Base-by-base conservation (phyloP, 2,888 invertebrate species). In the Drosophila setosimentum region DNA sequence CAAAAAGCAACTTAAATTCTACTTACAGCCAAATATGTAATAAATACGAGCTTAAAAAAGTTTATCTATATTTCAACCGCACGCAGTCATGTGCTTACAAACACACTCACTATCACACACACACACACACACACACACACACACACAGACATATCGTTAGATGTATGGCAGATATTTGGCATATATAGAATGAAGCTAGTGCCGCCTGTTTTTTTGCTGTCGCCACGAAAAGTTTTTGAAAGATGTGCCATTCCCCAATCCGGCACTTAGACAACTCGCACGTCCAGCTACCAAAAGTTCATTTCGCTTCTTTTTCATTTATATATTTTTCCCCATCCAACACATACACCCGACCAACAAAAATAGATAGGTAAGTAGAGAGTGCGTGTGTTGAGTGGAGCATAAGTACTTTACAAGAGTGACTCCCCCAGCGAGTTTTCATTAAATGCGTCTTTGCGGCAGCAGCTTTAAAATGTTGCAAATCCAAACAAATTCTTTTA, bases 1-100 rank as follows among this genome's bases (percentile, higher is more conserved):
- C 37, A 83, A 80, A 82, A 85, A 89, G 78, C 90, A 87, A 89
- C 88, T 87, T 87, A 87, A 87, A 87, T 89, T 89, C 87, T 85
- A 89, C 90, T 87, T 87, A 89, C 88, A 87, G 90, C 78, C 80
- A 87, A 89, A 87, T 89, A 87, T 89, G 90, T 87, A 87, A 87
- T 87, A 89, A 87, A 87, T 87, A 89, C 88, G 75, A 87, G 90
- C 87, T 87, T 89, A 89, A 87, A 89, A 87, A 82, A 86, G 86
- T 89, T 87, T 87, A 89, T 85, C 87, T 86, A 89, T 89, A 89
- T 89, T 87, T 86, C 85, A 89, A 89, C 85, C 87, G 67, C 89
- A 87, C 89, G 84, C 86, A 87, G 87, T 85, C 86, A 78, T 87
- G 78, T 81, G 66, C 82, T 70, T 51, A 70, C 65, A 68, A 64